Conservation (phyloP, 2,797 vertebrate genomes). For the Onychomys torridus region DNA sequence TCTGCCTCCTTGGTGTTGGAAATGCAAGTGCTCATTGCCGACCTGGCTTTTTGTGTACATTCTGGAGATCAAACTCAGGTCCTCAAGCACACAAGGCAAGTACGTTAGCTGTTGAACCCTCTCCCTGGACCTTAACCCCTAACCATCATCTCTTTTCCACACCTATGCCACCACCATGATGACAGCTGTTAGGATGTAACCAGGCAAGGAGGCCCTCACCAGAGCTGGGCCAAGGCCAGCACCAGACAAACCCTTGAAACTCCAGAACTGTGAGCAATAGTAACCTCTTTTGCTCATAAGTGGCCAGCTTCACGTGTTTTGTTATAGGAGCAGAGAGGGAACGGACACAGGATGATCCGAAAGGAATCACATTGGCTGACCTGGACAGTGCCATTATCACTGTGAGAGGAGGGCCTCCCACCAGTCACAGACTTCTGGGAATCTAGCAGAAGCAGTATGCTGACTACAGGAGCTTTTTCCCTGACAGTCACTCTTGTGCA, state of each 20-base stretch:
- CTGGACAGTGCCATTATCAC: fast-evolving
- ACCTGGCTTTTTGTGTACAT: neutral
- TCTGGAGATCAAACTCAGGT: neutral
- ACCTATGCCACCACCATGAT: neutral
- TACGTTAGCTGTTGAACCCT: neutral
- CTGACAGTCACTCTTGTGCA: neutral
- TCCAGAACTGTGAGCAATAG: neutral
- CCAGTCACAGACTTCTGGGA: too few relatives aligned
- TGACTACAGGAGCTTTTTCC: neutral
- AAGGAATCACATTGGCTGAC: neutral
- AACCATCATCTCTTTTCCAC: neutral
- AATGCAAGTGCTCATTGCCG: neutral
- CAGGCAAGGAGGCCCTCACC: neutral
- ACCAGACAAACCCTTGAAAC: neutral
- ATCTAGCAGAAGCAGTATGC: neutral
- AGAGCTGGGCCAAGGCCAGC: neutral
- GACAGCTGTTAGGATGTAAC: neutral
- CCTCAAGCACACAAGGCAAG: neutral
- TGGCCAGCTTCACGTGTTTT: neutral
- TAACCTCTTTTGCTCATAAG: neutral
- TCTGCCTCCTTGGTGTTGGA: neutral
- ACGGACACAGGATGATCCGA: neutral
- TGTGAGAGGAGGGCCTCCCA: fast-evolving
- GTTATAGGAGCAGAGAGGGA: neutral
- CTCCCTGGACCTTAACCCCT: neutral